Evolutionary conservation across 2,113 vertebrate species (phyloP).

Genomic region (Nannospalax galili): DNA sequence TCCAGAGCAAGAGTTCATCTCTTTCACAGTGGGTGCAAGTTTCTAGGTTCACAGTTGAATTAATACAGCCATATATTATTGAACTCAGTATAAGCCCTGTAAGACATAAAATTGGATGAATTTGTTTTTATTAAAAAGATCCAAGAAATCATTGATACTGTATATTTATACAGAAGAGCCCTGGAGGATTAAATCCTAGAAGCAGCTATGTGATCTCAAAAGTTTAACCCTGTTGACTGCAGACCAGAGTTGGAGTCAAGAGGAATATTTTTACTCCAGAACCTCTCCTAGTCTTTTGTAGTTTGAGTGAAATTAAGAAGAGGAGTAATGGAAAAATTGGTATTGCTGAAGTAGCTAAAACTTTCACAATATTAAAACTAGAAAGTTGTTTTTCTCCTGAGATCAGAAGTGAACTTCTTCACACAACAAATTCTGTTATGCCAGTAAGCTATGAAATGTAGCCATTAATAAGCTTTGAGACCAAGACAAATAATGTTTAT

Average conservation of each 20-base stretch:
- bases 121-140: conserved; percentile 43
- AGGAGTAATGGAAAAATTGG: background rate
- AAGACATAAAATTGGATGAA: too few relatives aligned
- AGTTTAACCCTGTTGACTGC: background rate
- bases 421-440: background rate
- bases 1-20: too few relatives aligned
- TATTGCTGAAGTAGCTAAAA: background rate
- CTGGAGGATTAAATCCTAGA: background rate
- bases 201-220: background rate
- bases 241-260: background rate
- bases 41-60: too few relatives aligned
- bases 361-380: background rate
- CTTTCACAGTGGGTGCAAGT: too few relatives aligned
- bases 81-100: too few relatives aligned
- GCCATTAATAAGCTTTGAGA: background rate
- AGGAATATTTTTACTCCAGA: background rate
- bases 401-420: conserved; percentile 11
- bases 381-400: background rate
- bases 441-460: conserved; percentile 16
- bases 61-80: too few relatives aligned
- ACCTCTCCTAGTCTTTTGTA: background rate
- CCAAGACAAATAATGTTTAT: conserved; percentile 13
- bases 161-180: background rate
- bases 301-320: conserved; percentile 20
- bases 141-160: background rate